Evolutionary conservation across 92 coral and sea anemone genomes (phyloP), one percentile per base, ranked within the genome.

Genomic region (Epizoanthus fatuus): DNA sequence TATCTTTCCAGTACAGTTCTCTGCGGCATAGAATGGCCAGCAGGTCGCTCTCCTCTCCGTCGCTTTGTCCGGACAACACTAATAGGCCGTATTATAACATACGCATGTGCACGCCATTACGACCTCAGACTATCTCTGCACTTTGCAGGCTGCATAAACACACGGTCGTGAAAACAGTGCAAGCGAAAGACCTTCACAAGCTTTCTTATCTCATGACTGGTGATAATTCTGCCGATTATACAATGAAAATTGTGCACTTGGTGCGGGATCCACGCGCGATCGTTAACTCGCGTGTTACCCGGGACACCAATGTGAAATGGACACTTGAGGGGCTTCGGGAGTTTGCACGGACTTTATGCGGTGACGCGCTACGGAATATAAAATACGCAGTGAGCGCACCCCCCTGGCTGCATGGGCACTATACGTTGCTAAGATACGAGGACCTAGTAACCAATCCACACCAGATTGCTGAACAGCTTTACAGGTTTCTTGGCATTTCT

Each of bases 201-300:
- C 89, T 96, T 12, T 90, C 95, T 7, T 92, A 96, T 59, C 90
- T 94, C 8, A 89, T 88, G 95, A 96, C 88, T 81, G 78, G 75
- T 4, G 90, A 74, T 44, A 94, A 94, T 37, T 86, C 94, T 0
- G 76, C 87, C 1, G 98, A 95, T 58, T 91, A 89, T 60, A 83
- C 96, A 29, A 83, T 95, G 44, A 95, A 93, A 91, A 92, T 96
- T 15, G 95, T 96, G 52, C 96, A 96, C n/a, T 75, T 96, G 8
- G 96, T 96, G 69, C 92, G 99, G 0, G 99, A 94, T 60, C 98
- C 98, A 19, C 98, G 99, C 83, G 99, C 99, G 59, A 82, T 94
- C 6, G 52, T 93, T 37, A 90, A 96, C 84, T 73, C 98, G 80
- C 87, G 88, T 44, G 90, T 95, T 22, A 57, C 79, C 39, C 81